Evolutionary conservation across 1,140 invertebrate genomes (phyloP).

Genomic region (Teleogryllus occipitalis): DNA sequence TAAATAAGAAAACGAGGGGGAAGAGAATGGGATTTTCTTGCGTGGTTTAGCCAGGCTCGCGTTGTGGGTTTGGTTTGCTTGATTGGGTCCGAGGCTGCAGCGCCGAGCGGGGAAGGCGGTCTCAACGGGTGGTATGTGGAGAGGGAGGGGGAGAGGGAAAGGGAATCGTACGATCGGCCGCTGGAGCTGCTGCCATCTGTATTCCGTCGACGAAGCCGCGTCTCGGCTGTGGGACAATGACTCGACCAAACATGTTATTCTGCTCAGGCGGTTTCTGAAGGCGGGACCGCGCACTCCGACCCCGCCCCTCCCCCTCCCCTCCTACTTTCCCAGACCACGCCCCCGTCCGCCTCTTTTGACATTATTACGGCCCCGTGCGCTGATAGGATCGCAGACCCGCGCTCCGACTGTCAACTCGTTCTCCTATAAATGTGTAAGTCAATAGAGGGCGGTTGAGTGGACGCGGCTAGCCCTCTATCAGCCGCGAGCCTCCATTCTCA

Average conservation of each 20-base stretch:
- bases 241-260: neutral
- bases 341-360: neutral
- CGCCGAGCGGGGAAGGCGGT: no score
- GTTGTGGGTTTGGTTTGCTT: neutral
- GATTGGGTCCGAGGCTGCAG: neutral
- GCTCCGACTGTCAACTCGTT: neutral
- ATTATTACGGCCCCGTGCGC: neutral
- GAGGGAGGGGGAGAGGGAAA: neutral
- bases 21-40: neutral
- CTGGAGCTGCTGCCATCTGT: neutral
- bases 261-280: neutral
- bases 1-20: neutral
- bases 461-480: no score
- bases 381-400: neutral
- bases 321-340: neutral
- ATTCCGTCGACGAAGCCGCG: neutral
- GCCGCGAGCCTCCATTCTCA: no score
- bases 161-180: neutral
- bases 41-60: neutral
- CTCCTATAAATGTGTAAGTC: neutral
- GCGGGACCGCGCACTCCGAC: no score
- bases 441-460: neutral
- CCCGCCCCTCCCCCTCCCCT: no score
- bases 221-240: neutral
- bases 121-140: neutral